Percentiles rank a stretch among this genome's conserved stretches.
These are phyloP conservation scores for Bugula neritina DNA, from an alignment of 2,888 invertebrate genomes.

Conservation along the genomic window DNA sequence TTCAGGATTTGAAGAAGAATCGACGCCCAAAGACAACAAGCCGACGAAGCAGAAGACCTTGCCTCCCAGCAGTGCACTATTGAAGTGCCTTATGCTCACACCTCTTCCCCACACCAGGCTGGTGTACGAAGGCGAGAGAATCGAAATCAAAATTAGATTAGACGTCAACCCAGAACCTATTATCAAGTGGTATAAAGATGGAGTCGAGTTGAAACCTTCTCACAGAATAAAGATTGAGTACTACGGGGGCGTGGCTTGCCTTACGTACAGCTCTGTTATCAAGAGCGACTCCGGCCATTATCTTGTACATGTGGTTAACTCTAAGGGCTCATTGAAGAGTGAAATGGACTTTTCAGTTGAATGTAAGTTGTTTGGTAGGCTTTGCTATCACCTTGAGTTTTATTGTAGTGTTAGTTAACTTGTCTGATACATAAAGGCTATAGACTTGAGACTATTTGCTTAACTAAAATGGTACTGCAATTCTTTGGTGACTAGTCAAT, in stretches of 20 bases:
- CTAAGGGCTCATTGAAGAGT: conserved; percentile 9
- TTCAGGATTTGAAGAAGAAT: conserved; percentile 15
- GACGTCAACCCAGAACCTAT: conserved; percentile 46
- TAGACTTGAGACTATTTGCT: too few species aligned
- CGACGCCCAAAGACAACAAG: not conserved
- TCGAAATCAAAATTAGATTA: conserved; percentile 20
- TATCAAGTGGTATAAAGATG: conserved; percentile 56
- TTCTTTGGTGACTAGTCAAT: too few species aligned
- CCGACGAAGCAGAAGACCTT: not conserved
- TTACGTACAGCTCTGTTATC: conserved; percentile 22
- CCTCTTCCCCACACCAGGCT: conserved; percentile 18
- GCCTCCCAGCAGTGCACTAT: conserved; percentile 5
- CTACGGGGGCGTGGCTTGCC: conserved; percentile 25
- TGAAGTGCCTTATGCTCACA: conserved; percentile 24
- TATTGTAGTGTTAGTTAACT: too few species aligned
- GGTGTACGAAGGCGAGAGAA: conserved; percentile 21
- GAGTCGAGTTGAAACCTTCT: conserved; percentile 52
- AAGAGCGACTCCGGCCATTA: conserved; percentile 19
- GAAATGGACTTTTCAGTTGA: conserved; percentile 24
- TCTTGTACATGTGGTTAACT: conserved; percentile 20
- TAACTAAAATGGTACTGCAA: too few species aligned
- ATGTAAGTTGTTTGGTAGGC: too few species aligned
- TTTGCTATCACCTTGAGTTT: too few species aligned
- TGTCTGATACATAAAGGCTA: too few species aligned
- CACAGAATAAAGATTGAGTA: conserved; percentile 28